Evolutionary conservation across 1,140 invertebrate species (phyloP), one percentile per base, ranked within the genome.

Genomic region (Polyergus mexicanus): DNA sequence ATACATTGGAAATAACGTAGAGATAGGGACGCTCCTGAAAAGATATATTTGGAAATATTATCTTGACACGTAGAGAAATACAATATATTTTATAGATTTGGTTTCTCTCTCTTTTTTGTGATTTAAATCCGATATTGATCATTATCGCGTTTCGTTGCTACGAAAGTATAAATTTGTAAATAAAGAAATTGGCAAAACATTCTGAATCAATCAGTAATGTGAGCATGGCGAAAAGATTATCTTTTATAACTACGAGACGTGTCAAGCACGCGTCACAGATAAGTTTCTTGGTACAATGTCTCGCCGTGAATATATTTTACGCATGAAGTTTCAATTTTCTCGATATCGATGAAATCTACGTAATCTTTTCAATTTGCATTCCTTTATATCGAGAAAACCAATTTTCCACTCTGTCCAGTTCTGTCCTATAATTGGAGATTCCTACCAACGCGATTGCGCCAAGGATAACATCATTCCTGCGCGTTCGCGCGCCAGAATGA

Each of bases 381-480:
- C 86, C 63, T 69, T 51, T 75, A 65, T 56, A 88, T 88, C 76
- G 84, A 51, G 47, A 88, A 89, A 89, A 89, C 38, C 84, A 89
- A 86, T 89, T 85, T 60, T 60, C 54, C 65, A 65, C 65, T 56
- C 63, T 44, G 35, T 56, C 66, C 71, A 74, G 60, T 56, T 85
- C 69, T 84, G 41, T 44, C 13, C 41, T 81, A 54, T 76, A 84
- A 84, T 85, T 86, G 85, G 47, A 86, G 84, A 75, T 74, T 84
- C 81, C 44, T 44, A 56, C 56, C 63, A 56, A 47, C 38, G 85
- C 41, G 75, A 89, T 90, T 89, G 62, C 58, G 62, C 58, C 13
- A n/a, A 7, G 5, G 28, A 47, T 84, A 74, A 66, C 83, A 72
- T 88, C 81, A 85, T 77, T 66, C 28, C 44, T 25, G 11, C 28